Percentiles rank a stretch among this genome's conserved stretches.
These are phyloP conservation scores for Paelopatides confundens DNA, from an alignment of 53 echinoderm and acorn worm genomes.

Conservation along the genomic window DNA sequence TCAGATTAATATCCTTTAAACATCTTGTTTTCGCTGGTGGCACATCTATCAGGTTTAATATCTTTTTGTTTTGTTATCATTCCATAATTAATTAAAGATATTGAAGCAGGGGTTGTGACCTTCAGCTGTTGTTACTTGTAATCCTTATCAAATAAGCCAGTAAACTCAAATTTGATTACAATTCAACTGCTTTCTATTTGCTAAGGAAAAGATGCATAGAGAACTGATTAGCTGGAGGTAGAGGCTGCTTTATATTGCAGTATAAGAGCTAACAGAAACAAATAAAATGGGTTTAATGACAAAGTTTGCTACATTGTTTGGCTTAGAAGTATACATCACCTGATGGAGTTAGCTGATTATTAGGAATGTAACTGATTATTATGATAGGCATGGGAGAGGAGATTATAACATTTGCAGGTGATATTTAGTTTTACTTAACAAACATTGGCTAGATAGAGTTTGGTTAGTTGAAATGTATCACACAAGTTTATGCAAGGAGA, in stretches of 20 bases:
- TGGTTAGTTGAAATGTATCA: too few relatives aligned
- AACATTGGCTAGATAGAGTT: too few relatives aligned
- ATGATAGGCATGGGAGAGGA: not conserved
- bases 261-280: too few relatives aligned
- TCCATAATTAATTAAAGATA: not conserved
- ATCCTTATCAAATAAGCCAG: not conserved
- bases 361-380: not conserved
- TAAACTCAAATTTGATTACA: not conserved
- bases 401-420: not conserved
- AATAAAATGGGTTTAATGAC: too few relatives aligned
- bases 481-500: too few relatives aligned
- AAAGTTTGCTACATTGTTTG: too few relatives aligned
- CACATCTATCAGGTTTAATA: not conserved
- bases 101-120: not conserved
- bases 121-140: not conserved
- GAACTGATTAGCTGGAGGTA: too few relatives aligned
- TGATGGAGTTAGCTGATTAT: not conserved
- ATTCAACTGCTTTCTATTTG: not conserved
- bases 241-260: too few relatives aligned
- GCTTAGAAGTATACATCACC: too few relatives aligned
- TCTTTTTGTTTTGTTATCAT: not conserved
- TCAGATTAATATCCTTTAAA: not conserved
- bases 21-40: not conserved
- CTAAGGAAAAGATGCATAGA: too few relatives aligned
- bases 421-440: not conserved